Evolutionary conservation across 2,797 vertebrate genomes (phyloP).

Genomic region (Parambassis ranga): DNA sequence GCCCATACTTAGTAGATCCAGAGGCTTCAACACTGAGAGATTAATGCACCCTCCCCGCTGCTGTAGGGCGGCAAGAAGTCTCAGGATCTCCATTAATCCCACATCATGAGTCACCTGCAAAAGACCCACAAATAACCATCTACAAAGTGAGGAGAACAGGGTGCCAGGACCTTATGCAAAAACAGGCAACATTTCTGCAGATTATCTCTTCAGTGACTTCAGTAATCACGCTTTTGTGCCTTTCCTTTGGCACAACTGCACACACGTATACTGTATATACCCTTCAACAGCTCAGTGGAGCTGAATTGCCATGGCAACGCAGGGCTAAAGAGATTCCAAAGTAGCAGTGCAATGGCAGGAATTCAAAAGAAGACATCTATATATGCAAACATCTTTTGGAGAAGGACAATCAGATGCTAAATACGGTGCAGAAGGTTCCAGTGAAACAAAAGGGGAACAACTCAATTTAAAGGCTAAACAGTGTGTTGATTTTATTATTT

Average conservation of each 20-base stretch:
- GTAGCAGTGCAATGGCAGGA: slow-evolving; percentile 43
- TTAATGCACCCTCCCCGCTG: slow-evolving; percentile 24
- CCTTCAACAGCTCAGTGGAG: slow-evolving; percentile 46
- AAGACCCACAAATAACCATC: slow-evolving; percentile 33
- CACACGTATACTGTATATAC: slow-evolving; percentile 30
- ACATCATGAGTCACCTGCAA: slow-evolving; percentile 34
- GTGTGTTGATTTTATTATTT: background rate
- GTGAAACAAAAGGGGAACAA: slow-evolving; percentile 2
- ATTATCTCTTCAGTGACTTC: slow-evolving; percentile 44
- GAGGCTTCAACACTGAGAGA: slow-evolving; percentile 36
- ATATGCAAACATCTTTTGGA: slow-evolving; percentile 35
- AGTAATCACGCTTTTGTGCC: slow-evolving; percentile 44
- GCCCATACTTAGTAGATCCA: slow-evolving; percentile 18
- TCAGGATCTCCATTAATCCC: slow-evolving; percentile 46
- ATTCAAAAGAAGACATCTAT: slow-evolving; percentile 39
- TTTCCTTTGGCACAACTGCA: slow-evolving; percentile 31
- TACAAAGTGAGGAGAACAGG: background rate
- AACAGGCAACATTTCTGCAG: slow-evolving; percentile 24
- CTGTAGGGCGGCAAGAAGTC: slow-evolving; percentile 13
- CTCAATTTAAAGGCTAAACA: background rate
- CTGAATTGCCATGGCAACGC: slow-evolving; percentile 73
- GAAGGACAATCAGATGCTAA: slow-evolving; percentile 15
- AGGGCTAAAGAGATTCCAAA: slow-evolving; percentile 60
- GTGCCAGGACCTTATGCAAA: slow-evolving; percentile 15
- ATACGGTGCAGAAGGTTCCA: background rate